Evolutionary conservation across 53 echinoderm and acorn worm species (phyloP), one percentile per base, ranked within the genome.

Genomic region (Stichopus horrens): DNA sequence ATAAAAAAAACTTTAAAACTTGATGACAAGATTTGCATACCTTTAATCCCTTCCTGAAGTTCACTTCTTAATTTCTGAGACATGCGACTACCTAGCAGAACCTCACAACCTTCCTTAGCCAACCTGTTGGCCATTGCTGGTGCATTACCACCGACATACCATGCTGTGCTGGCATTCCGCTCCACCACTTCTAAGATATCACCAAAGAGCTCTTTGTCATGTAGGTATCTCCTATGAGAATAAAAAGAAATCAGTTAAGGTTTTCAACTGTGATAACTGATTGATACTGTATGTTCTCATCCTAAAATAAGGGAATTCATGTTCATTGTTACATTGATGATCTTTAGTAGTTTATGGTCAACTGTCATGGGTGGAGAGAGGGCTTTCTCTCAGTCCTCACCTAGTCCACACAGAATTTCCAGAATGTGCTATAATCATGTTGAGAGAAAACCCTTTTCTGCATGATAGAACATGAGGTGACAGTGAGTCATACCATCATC

Each of bases 101-200:
- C 95, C 22, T 94, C 91, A 76, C 94, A 96, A 7, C 98, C 98
- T 76, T 98, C 98, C 21, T 89, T 75, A 13, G 95, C 95, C 74
- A 98, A 88, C 19, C 98, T 78, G 83, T 96, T 95, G 67, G 98
- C 95, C 86, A 98, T 98, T 10, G 90, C 98, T 21, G 93, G 89
- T 5, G 96, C 96, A 77, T 96, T 96, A 10, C 96, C 96, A 13
- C 96, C 96, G 1, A 93, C 80, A 7, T 75, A 53, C 92, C 92
- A 93, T 83, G 54, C 65, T 79, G 89, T 57, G 9, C 88, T 94
- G 9, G 89, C 76, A 59, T 88, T 74, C 75, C 91, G 83, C 7
- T 68, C 78, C 4, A 92, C 90, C n/a, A 87, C 92, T 16, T 79
- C 79, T n/a, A 96, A 93, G 21, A 94, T 76, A 5, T 89, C 78